phyloP scores from a whole-genome alignment of 2,888 invertebrate genomes.

The Xiphydria camelus region DNA sequence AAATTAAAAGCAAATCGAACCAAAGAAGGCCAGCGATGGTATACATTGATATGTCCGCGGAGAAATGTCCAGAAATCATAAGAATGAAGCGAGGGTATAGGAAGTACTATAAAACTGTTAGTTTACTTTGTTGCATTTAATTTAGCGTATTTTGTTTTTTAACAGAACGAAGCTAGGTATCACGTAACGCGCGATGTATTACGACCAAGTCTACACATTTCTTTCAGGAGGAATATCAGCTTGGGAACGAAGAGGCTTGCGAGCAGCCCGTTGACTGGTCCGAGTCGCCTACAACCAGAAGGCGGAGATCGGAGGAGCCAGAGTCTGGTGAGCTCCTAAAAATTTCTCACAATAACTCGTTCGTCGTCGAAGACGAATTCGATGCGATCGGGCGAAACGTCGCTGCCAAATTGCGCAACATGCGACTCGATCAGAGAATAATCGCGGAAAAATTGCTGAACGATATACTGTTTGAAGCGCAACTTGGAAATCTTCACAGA shows the following conservation, averaged over 20 bases:
- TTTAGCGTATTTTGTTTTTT: too few relatives aligned
- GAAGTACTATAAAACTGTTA: constrained; percentile 45
- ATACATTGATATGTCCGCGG: constrained; percentile 47
- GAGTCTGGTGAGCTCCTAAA: constrained; percentile 43
- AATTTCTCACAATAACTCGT: constrained; percentile 43
- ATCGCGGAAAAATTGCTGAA: constrained; percentile 58
- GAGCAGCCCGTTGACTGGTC: constrained; percentile 33
- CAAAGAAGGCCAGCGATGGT: constrained; percentile 54
- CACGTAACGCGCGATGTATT: too few relatives aligned
- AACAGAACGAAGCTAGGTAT: too few relatives aligned
- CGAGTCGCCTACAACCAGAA: constrained; percentile 35
- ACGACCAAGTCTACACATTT: too few relatives aligned
- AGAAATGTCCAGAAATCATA: constrained; percentile 44
- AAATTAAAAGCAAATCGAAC: constrained; percentile 54
- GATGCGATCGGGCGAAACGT: constrained; percentile 56
- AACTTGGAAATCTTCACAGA: constrained; percentile 56
- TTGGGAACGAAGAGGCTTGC: constrained; percentile 37
- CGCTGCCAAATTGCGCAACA: constrained; percentile 56
- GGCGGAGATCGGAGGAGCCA: constrained; percentile 40
- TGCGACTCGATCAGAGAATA: constrained; percentile 56
- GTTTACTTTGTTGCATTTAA: neutral
- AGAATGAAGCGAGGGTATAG: constrained; percentile 46
- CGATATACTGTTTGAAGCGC: constrained; percentile 58
- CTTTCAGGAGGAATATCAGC: constrained; percentile 43
- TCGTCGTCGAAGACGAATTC: constrained; percentile 50